These are phyloP conservation scores for Pollimyrus isidori DNA, from an alignment of 2,113 vertebrate genomes.

Conservation along the genomic window DNA sequence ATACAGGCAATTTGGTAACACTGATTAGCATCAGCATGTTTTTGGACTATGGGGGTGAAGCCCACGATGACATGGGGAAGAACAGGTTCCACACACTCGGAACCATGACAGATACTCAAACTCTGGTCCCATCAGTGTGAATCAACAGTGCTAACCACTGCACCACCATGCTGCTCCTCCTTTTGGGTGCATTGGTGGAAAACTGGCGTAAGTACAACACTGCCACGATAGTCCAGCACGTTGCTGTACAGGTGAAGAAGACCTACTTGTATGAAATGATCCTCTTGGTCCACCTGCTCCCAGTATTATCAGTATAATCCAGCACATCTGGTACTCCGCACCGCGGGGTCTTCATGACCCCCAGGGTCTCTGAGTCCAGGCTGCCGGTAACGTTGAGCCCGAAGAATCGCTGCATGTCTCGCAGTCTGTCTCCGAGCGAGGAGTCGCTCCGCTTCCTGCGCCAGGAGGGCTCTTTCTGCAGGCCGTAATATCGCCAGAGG, in stretches of 20 bases:
- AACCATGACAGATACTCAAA: too few species aligned
- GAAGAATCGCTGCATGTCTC: conserved; percentile 66
- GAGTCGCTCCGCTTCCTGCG: conserved; percentile 46
- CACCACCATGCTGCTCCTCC: too few species aligned
- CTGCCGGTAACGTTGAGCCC: conserved; percentile 55
- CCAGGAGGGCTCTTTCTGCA: conserved; percentile 37
- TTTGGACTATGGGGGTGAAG: too few species aligned
- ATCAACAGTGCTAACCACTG: too few species aligned
- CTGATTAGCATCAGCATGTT: too few species aligned
- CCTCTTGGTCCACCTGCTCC: conserved; percentile 56
- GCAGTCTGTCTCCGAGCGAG: conserved; percentile 53
- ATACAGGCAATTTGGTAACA: too few species aligned
- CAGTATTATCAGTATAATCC: conserved; percentile 48
- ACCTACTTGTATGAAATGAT: conserved; percentile 57
- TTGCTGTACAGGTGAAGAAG: too few species aligned
- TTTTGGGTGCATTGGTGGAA: background rate
- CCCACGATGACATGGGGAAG: too few species aligned
- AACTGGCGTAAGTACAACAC: background rate
- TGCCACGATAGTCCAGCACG: background rate
- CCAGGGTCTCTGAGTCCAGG: conserved; percentile 50
- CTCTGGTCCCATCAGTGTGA: too few species aligned
- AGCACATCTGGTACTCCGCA: conserved; percentile 63
- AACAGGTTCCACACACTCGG: too few species aligned
- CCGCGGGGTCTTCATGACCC: conserved; percentile 53
- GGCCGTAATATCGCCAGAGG: conserved; percentile 55